These are phyloP conservation scores for Cuniculus paca DNA, from an alignment of 2,797 vertebrate genomes.

Conservation along the genomic window DNA sequence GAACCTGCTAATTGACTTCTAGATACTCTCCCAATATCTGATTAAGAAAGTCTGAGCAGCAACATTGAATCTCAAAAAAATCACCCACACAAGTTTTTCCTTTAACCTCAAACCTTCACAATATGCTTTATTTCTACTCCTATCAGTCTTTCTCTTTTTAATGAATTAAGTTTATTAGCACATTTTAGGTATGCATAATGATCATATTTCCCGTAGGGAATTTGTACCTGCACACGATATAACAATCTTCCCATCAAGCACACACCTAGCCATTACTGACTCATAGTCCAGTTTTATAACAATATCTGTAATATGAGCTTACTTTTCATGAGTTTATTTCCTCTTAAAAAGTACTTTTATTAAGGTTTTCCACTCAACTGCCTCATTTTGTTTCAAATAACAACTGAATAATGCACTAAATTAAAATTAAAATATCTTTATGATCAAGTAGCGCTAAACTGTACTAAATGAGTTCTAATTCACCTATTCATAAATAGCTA, in stretches of 20 bases:
- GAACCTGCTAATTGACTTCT: not conserved
- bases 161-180: not conserved
- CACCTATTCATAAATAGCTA: not conserved
- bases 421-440: not conserved
- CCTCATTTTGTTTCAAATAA: slow-evolving; percentile 19
- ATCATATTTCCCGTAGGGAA: not conserved
- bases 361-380: not conserved
- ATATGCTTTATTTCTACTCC: not conserved
- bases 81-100: not conserved
- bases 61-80: not conserved
- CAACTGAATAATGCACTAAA: not conserved
- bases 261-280: not conserved
- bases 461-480: not conserved
- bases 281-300: not conserved
- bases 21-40: not conserved
- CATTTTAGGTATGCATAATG: not conserved
- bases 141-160: not conserved
- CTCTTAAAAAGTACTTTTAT: not conserved
- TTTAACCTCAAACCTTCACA: not conserved
- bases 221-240: not conserved
- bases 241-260: not conserved
- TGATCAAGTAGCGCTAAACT: not conserved
- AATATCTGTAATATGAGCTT: not conserved
- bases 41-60: not conserved
- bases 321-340: not conserved